Conservation (phyloP, 2,888 invertebrate species). For the Eilema caniola region DNA sequence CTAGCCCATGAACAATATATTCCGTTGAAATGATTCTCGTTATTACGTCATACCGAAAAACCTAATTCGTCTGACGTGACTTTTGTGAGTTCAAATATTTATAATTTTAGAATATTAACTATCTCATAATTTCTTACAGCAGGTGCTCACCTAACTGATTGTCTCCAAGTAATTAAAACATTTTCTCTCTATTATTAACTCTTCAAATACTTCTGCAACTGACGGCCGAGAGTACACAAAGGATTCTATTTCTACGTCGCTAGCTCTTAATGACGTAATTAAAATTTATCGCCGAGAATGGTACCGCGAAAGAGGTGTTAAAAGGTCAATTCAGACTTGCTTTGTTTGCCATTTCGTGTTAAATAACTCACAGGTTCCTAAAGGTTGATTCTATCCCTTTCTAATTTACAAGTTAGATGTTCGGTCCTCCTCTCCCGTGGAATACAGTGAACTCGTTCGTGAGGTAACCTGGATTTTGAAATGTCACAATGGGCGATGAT, state of each 20-base stretch:
- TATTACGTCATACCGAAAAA: no score
- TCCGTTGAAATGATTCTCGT: no score
- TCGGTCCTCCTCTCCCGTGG: conserved; percentile 22
- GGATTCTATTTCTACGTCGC: background rate
- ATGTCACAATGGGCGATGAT: conserved; percentile 28
- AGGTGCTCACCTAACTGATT: background rate
- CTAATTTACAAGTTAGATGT: conserved; percentile 13
- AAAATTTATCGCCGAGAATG: conserved; percentile 11
- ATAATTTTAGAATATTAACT: background rate
- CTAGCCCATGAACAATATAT: no score
- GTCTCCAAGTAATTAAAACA: background rate
- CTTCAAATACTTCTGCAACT: background rate
- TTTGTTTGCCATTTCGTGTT: conserved; percentile 36
- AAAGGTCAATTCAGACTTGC: conserved; percentile 26
- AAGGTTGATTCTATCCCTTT: conserved; percentile 26
- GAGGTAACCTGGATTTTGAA: conserved; percentile 32
- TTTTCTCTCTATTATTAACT: background rate
- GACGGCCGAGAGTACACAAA: conserved; percentile 1
- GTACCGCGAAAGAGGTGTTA: conserved; percentile 29
- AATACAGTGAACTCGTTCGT: conserved; percentile 19
- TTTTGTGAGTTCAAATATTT: no score
- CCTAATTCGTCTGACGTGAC: no score
- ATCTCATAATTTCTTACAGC: background rate
- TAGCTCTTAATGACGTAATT: background rate
- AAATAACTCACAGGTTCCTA: conserved; percentile 33